Percentiles rank a stretch among this genome's conserved stretches.
phyloP scores from a whole-genome alignment of 2,113 vertebrate species.

The Platysteira castanea region DNA sequence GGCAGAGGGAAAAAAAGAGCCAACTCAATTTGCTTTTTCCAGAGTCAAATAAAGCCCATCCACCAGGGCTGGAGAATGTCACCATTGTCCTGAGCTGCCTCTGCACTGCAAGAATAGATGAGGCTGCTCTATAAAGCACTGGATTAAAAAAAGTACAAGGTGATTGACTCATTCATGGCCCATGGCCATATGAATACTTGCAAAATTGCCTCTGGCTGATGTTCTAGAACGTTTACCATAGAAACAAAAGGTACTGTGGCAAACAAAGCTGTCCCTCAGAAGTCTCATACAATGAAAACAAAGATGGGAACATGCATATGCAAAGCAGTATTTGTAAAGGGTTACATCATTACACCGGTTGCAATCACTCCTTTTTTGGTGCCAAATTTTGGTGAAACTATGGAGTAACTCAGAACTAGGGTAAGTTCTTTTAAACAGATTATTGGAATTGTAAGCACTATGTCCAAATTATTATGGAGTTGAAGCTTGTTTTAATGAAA shows the following conservation, averaged over 20 bases:
- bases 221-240: slow-evolving; percentile 25
- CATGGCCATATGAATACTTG: slow-evolving; percentile 36
- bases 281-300: not conserved
- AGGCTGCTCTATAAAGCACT: slow-evolving; percentile 33
- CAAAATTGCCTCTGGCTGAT: slow-evolving; percentile 54
- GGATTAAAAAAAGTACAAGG: slow-evolving; percentile 43
- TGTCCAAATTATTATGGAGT: not conserved
- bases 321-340: slow-evolving; percentile 20
- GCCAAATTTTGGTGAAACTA: not conserved
- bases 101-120: not conserved
- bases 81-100: not conserved
- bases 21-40: not conserved
- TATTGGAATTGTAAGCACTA: not conserved
- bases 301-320: not conserved
- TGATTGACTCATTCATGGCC: slow-evolving; percentile 60
- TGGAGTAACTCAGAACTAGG: not conserved
- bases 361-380: not conserved
- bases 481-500: not conserved
- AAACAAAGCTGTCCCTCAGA: slow-evolving; percentile 32
- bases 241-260: slow-evolving; percentile 5
- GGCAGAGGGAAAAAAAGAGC: not conserved
- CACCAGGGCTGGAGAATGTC: not conserved
- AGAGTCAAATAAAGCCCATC: not conserved
- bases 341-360: not conserved
- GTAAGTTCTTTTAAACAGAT: not conserved